Conservation (phyloP, 1,140 invertebrate species). For the Tenebrio molitor region DNA sequence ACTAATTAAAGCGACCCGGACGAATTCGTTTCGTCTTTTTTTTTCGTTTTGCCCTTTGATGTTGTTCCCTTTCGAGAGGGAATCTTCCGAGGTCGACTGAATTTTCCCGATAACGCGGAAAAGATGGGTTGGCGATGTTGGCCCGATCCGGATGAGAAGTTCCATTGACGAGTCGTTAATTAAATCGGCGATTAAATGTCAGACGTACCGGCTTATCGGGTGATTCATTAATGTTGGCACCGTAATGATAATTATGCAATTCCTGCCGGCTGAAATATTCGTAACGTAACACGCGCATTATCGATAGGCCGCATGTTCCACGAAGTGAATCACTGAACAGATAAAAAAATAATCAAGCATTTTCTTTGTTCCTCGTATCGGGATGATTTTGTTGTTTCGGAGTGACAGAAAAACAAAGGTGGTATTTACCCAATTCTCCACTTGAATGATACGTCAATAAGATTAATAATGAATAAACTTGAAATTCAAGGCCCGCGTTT, state of each 20-base stretch:
- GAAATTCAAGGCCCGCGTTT: conserved; percentile 25
- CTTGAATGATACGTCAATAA: conserved; percentile 27
- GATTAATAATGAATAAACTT: conserved; percentile 26
- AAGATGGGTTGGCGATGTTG: neutral
- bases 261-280: neutral
- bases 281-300: too few relatives aligned
- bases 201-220: neutral
- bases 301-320: neutral
- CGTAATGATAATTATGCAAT: conserved; percentile 8
- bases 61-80: too few relatives aligned
- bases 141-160: neutral
- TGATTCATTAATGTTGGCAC: conserved; percentile 16
- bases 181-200: conserved; percentile 19
- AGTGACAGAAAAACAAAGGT: neutral
- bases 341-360: too few relatives aligned
- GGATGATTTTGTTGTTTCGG: neutral
- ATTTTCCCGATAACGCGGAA: neutral
- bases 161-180: neutral
- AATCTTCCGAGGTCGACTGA: neutral
- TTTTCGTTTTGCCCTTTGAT: too few relatives aligned
- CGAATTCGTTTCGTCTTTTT: too few relatives aligned
- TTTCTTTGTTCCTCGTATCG: neutral
- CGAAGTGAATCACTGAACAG: too few relatives aligned
- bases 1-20: too few relatives aligned
- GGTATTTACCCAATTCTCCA: conserved; percentile 15